Percentiles rank a stretch among this genome's conserved stretches.
These are phyloP conservation scores for Clarias pachynema DNA, from an alignment of 2,797 vertebrate genomes.

Conservation along the genomic window DNA sequence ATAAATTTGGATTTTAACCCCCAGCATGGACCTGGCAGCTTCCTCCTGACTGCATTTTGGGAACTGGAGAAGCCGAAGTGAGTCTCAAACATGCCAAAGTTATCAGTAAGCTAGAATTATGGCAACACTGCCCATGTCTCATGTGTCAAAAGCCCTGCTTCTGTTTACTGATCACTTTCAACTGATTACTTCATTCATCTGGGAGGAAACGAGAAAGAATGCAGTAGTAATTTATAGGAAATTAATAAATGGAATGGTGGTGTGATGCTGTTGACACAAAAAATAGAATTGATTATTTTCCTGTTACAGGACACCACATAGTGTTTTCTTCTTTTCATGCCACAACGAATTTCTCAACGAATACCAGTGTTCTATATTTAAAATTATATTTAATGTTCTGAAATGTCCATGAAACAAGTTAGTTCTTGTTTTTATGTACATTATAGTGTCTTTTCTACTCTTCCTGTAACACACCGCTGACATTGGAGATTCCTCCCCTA, in stretches of 20 bases:
- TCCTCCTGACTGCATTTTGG: slow-evolving; percentile 1
- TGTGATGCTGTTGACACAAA: neutral
- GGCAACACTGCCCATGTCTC: neutral
- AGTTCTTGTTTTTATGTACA: neutral
- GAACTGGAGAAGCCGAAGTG: slow-evolving; percentile 16
- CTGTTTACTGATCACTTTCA: neutral
- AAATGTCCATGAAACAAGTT: neutral
- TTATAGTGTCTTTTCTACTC: neutral
- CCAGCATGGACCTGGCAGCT: slow-evolving; percentile 22
- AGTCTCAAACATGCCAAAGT: slow-evolving; percentile 5
- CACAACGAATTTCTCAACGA: neutral
- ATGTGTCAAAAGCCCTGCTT: neutral
- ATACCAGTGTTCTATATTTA: neutral
- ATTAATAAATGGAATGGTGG: neutral
- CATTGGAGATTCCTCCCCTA: neutral
- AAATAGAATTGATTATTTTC: neutral
- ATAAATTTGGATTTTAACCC: slow-evolving; percentile 32
- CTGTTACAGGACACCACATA: neutral
- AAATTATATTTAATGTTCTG: neutral
- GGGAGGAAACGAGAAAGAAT: neutral
- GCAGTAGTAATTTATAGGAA: neutral
- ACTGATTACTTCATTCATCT: neutral
- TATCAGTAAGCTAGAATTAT: neutral
- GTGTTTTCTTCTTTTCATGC: neutral
- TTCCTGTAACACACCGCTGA: neutral